Base-by-base conservation (phyloP, 2,113 vertebrate species). In the Mixornis gularis region DNA sequence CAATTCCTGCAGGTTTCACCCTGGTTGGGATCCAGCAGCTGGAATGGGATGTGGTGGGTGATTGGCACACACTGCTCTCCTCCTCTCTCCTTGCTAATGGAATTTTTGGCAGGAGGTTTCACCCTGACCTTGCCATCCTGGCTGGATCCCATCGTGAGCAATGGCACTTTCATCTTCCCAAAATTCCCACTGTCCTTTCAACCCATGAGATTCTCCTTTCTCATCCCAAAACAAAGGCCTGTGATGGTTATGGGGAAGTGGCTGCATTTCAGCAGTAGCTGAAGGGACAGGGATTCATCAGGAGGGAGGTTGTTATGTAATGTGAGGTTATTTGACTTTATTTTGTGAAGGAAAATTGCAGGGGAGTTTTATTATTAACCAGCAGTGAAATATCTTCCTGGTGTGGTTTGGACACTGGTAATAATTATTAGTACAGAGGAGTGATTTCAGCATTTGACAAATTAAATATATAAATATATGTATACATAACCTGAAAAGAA, bases 101-200 rank as follows among this genome's bases (percentile, higher is more conserved):
- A 40, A 55, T 87, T 89, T 89, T 79, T 97, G 96, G 96, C 95
- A 93, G 82, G 78, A 70, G 63, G n/a, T 52, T 43, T 51, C 55
- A 55, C 52, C 2, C 60, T 88, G 90, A 90, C 92, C 92, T 79
- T 25, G 69, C 64, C 10, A 0, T 59, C 43, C 66, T 92, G 94
- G 85, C 87, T 38, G 53, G 40, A 21, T 89, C 89, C 87, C 87
- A 16, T 48, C 0, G 0, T 48, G 55, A 73, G 73, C 62, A 78
- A 34, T 87, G 90, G 62, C 46, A 16, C 51, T 84, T 44, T 22
- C 1, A 21, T 93, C 78, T 59, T 53, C 43, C 78, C 59, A 22
- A 88, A 90, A 86, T 70, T n/a, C 64, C 78, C 65, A 12, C 0
- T 64, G 13, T n/a, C 17, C 59, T 84, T 81, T 51, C 79, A 64